Evolutionary conservation across 2,888 invertebrate genomes (phyloP).

Genomic region (Epistrophe grossulariae): DNA sequence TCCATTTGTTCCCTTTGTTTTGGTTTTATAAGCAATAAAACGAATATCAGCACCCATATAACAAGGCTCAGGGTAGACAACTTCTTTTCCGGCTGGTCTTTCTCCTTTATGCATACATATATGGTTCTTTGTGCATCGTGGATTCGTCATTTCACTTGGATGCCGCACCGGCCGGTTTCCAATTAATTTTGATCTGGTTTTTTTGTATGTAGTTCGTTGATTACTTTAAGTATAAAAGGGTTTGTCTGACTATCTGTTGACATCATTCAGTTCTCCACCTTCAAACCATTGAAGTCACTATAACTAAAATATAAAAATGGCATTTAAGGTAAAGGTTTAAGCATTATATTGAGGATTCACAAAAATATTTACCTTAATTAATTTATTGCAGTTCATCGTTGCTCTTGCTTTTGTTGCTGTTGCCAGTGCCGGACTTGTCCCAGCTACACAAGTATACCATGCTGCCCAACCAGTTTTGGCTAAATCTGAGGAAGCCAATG

Average conservation of each 20-base stretch:
- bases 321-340: conserved; percentile 49
- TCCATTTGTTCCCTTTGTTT: conserved; percentile 13
- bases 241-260: not conserved
- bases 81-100: conserved; percentile 20
- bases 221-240: conserved; percentile 52
- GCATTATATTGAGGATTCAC: fast-evolving
- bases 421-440: conserved; percentile 56
- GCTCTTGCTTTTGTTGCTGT: conserved; percentile 61
- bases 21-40: conserved; percentile 4
- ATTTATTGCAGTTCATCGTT: conserved; percentile 47
- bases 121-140: conserved; percentile 11
- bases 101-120: not conserved
- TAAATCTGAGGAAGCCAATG: conserved; percentile 80
- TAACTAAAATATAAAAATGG: conserved; percentile 49
- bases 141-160: not conserved
- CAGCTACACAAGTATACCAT: conserved; percentile 58
- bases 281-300: not conserved
- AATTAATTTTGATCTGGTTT: conserved; percentile 14
- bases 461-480: conserved; percentile 77
- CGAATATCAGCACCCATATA: not conserved
- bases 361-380: not conserved
- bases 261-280: conserved; percentile 29
- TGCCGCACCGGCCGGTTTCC: not conserved
- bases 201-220: not conserved
- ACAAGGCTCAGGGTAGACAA: conserved; percentile 8